Evolutionary conservation across 2,797 vertebrate species (phyloP), one percentile per base, ranked within the genome.

Genomic region (Octomys mimax): DNA sequence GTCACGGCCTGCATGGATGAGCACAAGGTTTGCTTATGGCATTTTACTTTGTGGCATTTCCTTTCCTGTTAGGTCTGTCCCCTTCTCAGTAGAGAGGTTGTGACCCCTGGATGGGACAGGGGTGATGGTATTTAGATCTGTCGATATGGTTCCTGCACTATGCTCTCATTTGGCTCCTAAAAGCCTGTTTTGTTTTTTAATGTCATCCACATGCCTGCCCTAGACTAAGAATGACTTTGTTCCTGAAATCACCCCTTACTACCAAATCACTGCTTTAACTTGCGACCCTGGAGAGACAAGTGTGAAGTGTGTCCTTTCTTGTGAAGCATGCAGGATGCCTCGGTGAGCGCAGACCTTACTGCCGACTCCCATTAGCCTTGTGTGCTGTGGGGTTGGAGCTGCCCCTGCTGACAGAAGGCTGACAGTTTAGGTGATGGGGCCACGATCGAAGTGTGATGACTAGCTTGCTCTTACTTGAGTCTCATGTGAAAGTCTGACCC

Each of bases 131-230:
- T 94, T 97, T 84, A 52, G 70, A 49, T 92, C 68, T 96, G 93
- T 96, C 84, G 36, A 33, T 83, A 57, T 75, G 83, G 19, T 68
- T 87, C 42, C 82, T 82, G n/a, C 62, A 62, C 87, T 33, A 46
- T 92, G 90, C 66, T 14, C 71, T 14, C 13, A 49, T 94, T 88
- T 70, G 96, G 61, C 82, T 77, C 68, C 79, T 88, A 88, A 91
- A 84, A 87, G 26, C 83, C 97, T 96, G 57, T 96, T 97, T 97
- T 96, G 96, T 97, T 94, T 94, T 85, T 92, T 11, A 90, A 82
- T 86, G 97, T 96, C 97, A 93, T 97, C 97, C 96, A 97, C 96
- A 39, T 97, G 97, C 96, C 97, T 98, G 94, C 83, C 94, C 96
- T n/a, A 1, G 89, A 86, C 94, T 73, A 0, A 71, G 83, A 94